Conservation (phyloP, 35 echinoderm and acorn worm genomes). For the Strongylocentrotus purpuratus region DNA sequence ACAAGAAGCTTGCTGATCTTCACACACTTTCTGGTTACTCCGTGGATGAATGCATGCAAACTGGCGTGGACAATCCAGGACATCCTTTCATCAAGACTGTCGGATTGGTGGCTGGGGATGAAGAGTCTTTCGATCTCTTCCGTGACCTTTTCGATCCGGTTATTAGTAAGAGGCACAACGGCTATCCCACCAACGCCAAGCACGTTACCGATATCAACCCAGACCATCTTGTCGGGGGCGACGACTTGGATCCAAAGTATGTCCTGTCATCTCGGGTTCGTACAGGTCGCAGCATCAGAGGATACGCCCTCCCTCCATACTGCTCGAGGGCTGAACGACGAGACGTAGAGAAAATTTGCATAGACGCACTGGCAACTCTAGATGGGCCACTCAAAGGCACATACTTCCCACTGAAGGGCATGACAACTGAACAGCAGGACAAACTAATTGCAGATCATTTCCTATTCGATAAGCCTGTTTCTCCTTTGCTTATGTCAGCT, state of each 20-base stretch:
- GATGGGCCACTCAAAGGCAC: constrained; percentile 84
- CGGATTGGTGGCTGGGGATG: constrained; percentile 93
- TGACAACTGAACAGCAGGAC: constrained; percentile 95
- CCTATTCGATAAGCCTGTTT: constrained; percentile 96
- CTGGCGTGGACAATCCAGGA: constrained; percentile 94
- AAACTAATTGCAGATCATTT: constrained; percentile 92
- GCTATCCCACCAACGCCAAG: constrained; percentile 70
- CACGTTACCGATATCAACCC: constrained; percentile 88
- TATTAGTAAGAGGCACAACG: constrained; percentile 81
- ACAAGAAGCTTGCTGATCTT: constrained; percentile 70
- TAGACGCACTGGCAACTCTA: constrained; percentile 68
- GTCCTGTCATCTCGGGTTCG: constrained; percentile 89
- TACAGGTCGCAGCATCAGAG: constrained; percentile 83
- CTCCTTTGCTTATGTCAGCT: constrained; percentile 77
- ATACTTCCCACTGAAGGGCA: constrained; percentile 86
- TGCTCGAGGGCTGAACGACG: constrained; percentile 84
- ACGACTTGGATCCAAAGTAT: constrained; percentile 83
- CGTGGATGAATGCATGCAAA: constrained; percentile 91
- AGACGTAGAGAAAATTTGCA: constrained; percentile 82
- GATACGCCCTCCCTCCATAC: constrained; percentile 79
- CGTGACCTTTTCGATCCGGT: constrained; percentile 88
- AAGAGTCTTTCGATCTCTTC: constrained; percentile 86
- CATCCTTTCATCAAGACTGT: constrained; percentile 94
- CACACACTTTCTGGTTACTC: constrained; percentile 74
- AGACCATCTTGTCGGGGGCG: constrained; percentile 74